phyloP scores from a whole-genome alignment of 2,888 invertebrate genomes.

The Brachypterus glaber region DNA sequence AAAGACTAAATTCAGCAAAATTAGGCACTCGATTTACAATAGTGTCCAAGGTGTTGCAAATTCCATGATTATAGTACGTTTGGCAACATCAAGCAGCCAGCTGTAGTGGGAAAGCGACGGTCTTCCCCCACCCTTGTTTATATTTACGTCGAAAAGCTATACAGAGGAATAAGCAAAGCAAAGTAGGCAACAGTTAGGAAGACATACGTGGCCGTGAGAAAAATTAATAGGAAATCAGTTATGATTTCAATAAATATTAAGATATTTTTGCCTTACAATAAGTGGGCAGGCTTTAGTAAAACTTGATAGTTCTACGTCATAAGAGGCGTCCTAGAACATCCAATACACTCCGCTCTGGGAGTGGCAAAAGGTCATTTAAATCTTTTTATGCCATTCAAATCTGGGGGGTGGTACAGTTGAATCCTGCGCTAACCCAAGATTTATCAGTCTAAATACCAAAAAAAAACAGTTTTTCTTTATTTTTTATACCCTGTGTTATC shows the following conservation, averaged over 20 bases:
- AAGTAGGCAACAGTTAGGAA: constrained; percentile 13
- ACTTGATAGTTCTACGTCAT: constrained; percentile 39
- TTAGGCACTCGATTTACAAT: no score
- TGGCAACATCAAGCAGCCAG: no score
- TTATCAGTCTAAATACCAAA: constrained; percentile 18
- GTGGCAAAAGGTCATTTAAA: constrained; percentile 43
- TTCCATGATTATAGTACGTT: no score
- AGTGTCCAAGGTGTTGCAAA: no score
- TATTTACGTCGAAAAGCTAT: constrained; percentile 37
- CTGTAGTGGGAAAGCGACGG: no score
- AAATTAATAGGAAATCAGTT: constrained; percentile 11
- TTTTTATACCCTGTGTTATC: no score
- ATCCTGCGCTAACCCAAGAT: constrained; percentile 36
- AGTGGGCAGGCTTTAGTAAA: constrained; percentile 35
- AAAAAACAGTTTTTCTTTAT: no score
- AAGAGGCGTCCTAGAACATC: constrained; percentile 39
- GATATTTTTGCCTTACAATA: constrained; percentile 22
- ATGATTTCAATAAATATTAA: constrained; percentile 23
- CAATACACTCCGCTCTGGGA: constrained; percentile 41
- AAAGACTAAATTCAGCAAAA: no score
- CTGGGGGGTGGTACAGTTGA: constrained; percentile 38
- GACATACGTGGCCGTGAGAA: constrained; percentile 1
- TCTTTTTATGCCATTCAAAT: constrained; percentile 44
- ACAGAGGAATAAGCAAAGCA: constrained; percentile 27
- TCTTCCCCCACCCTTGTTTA: constrained; percentile 40